Evolutionary conservation across 2,113 vertebrate genomes (phyloP).

Genomic region (Irena cyanogastra): DNA sequence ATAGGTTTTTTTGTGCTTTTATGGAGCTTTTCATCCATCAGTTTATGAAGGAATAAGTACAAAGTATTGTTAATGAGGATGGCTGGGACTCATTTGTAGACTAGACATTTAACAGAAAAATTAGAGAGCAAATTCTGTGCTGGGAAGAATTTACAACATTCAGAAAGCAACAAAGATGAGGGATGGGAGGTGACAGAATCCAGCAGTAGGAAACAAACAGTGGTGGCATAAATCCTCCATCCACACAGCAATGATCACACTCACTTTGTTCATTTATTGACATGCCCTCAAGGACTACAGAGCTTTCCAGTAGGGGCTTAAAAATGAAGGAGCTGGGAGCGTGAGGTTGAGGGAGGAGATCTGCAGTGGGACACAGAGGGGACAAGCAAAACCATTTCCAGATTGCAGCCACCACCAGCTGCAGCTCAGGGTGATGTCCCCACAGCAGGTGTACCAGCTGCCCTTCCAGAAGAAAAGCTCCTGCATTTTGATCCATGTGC

Average conservation of each 20-base stretch:
- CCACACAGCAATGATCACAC: neutral
- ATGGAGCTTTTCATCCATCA: constrained; percentile 36
- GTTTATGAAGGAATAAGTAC: constrained; percentile 45
- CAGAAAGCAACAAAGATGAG: constrained; percentile 18
- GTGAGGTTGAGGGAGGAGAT: neutral
- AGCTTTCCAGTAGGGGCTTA: neutral
- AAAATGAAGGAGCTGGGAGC: neutral
- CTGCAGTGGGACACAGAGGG: neutral
- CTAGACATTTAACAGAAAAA: constrained; percentile 41
- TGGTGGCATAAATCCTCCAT: neutral
- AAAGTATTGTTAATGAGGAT: constrained; percentile 38
- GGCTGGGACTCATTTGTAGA: constrained; percentile 28
- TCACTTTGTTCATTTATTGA: neutral
- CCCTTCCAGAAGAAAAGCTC: neutral
- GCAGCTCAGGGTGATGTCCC: neutral
- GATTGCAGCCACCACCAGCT: neutral
- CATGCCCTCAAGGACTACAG: neutral
- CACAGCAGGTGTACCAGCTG: neutral
- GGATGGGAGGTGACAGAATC: constrained; percentile 3
- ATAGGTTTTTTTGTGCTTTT: neutral
- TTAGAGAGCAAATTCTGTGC: constrained; percentile 1
- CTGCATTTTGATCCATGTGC: neutral
- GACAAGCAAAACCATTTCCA: neutral
- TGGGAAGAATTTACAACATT: neutral
- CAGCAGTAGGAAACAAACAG: neutral